These are phyloP conservation scores for Gymnopithys bicolor DNA, from an alignment of 2,797 vertebrate genomes.

Conservation along the genomic window DNA sequence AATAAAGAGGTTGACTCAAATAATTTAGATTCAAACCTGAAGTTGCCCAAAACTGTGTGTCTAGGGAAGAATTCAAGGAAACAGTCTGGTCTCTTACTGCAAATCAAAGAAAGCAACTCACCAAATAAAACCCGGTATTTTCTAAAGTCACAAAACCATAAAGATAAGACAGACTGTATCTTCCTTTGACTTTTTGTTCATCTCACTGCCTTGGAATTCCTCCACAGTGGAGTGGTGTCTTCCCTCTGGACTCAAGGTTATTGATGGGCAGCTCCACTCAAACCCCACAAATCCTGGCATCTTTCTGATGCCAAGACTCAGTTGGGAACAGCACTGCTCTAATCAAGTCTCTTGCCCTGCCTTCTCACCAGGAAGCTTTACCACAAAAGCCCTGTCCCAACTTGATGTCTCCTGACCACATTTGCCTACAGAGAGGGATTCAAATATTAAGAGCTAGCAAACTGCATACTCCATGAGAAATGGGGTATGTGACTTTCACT, in stretches of 20 bases:
- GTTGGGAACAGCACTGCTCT: rapidly evolving
- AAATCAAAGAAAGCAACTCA: slow-evolving; percentile 23
- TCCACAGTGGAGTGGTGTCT: not conserved
- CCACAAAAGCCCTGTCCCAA: not conserved
- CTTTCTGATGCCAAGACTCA: not conserved
- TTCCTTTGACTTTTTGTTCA: not conserved
- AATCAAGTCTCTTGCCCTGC: not conserved
- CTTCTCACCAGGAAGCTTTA: not conserved
- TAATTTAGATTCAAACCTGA: not conserved
- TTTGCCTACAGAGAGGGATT: not conserved
- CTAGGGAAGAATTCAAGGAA: slow-evolving; percentile 11
- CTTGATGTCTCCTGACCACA: not conserved
- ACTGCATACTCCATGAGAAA: not conserved
- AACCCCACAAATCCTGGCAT: not conserved
- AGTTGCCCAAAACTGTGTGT: not conserved
- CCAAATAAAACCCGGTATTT: slow-evolving; percentile 9
- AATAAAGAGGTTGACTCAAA: not conserved
- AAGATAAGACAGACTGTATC: not conserved
- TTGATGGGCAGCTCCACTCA: not conserved
- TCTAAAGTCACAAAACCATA: not conserved
- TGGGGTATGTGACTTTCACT: not conserved
- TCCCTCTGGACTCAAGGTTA: not conserved
- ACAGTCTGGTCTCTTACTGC: not conserved
- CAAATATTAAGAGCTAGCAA: not conserved
- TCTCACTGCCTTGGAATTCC: not conserved